Evolutionary conservation across 2,888 invertebrate species (phyloP), one percentile per base, ranked within the genome.

Genomic region (Allygus modestus): DNA sequence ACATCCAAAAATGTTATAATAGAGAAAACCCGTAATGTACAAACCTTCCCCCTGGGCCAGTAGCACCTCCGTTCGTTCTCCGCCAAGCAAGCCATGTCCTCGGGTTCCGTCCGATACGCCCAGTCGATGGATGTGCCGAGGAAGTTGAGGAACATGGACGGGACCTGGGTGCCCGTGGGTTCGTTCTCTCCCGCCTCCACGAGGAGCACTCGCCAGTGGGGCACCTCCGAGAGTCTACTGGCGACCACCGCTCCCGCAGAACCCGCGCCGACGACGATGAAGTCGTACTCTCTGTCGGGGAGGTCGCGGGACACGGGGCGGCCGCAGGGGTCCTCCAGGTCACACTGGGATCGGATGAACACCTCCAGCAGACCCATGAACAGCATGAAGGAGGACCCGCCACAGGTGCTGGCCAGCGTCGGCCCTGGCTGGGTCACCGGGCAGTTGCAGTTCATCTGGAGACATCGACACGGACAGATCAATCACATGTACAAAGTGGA

Each of bases 121-220:
- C 97, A 97, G 90, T 97, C 97, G 88, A 97, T 96, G 87, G 95
- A 95, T 73, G 95, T 95, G 4, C 96, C 96, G 84, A 97, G 92
- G 89, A 96, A 97, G 91, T 97, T 97, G 84, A 97, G 92, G 90
- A 97, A 97, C 94, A 97, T 96, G 1, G 97, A 96, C 0, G 97
- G 97, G 77, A 97, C 96, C 89, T 97, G 97, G 0, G 96, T 94
- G 0, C 97, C 97, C 0, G 97, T 96, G 0, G 97, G 96, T 90
- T 97, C 97, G 89, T 97, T 96, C 85, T 95, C 93, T 31, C 97
- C 96, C 85, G 96, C 96, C 92, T 96, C 96, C 46, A 96, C 90
- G 5, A 96, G 90, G 77, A 96, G 90, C 0, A 96, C 95, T 77
- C 93, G 92, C 94, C 95, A 95, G 88, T 94, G 93, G 0, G 94